Base-by-base conservation (phyloP, 2,888 invertebrate species). In the Chaitophorus viminalis region DNA sequence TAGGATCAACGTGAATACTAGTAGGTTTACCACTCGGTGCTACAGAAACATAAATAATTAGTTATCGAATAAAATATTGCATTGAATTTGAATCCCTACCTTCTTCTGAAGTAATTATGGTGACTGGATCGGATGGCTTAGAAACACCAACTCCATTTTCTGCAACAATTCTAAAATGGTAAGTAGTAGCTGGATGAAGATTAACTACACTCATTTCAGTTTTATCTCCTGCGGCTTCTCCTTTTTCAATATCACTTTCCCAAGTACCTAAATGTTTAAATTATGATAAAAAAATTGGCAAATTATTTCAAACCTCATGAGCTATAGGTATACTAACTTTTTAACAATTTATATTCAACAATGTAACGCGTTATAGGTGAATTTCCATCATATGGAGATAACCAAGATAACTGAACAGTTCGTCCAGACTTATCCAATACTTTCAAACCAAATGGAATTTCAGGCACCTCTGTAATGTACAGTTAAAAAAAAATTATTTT, bases 61-160 rank as follows among this genome's bases (percentile, higher is more conserved):
- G 74, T 36, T 11, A 75, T 39, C 21, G 31, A 52, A 25, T 68
- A 36, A 84, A 31, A 68, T 52, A 39, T 46, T 84, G 77, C 0
- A 17, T 75, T 72, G 3, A 31, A 60, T 87, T 46, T 29, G 11
- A 81, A 33, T 65, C 70, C 76, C 78, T 91, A 92, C 94, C 94
- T 93, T 98, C 98, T 92, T 99, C 98, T 68, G 98, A 97, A 52
- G 99, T 99, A 89, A 98, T 98, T 89, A 98, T 98, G 3, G 96
- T 96, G 3, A 98, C 97, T 3, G 96, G 95, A 91, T 98, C 97
- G 0, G 98, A 98, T 3, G 97, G 96, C 90, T 96, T 96, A 54
- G 98, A 98, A n/a, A 95, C 94, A 85, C 98, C 98, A 89, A 98
- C 95, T 92, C 96, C 96, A 91, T 98, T 98, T 92, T 98, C 97